These are phyloP conservation scores for Volucella inflata DNA, from an alignment of 2,888 invertebrate genomes.

Conservation along the genomic window DNA sequence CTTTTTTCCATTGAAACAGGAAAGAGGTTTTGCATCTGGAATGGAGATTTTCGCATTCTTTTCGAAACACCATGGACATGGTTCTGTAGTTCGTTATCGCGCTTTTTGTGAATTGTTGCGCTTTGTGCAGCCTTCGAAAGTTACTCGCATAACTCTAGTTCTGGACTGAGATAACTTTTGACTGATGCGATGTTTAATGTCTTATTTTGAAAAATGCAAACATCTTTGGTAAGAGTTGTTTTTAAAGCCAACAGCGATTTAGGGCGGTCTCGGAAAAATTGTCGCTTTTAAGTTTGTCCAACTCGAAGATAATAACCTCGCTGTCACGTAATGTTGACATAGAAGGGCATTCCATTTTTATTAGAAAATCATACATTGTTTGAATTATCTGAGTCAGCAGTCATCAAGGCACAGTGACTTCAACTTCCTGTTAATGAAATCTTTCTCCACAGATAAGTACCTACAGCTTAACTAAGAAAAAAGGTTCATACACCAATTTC, in stretches of 20 bases:
- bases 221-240: slow-evolving; percentile 1
- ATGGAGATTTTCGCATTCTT: slow-evolving; percentile 50
- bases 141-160: slow-evolving; percentile 27
- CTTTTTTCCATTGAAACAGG: slow-evolving; percentile 23
- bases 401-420: no score
- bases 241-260: not conserved
- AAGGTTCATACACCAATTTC: no score
- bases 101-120: slow-evolving; percentile 51
- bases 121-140: slow-evolving; percentile 48
- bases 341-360: no score
- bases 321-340: no score
- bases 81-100: slow-evolving; percentile 50
- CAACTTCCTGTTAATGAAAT: no score
- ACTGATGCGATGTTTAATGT: slow-evolving; percentile 39
- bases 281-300: no score
- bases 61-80: slow-evolving; percentile 67
- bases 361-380: no score
- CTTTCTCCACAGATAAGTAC: no score
- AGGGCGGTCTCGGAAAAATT: no score
- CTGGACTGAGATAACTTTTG: slow-evolving; percentile 50
- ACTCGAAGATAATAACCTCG: no score
- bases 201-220: slow-evolving; percentile 25
- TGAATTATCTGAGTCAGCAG: no score
- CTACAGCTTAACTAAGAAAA: no score
- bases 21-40: slow-evolving; percentile 57